phyloP scores from a whole-genome alignment of 2,113 vertebrate genomes.

The Protomyctophum bolini region DNA sequence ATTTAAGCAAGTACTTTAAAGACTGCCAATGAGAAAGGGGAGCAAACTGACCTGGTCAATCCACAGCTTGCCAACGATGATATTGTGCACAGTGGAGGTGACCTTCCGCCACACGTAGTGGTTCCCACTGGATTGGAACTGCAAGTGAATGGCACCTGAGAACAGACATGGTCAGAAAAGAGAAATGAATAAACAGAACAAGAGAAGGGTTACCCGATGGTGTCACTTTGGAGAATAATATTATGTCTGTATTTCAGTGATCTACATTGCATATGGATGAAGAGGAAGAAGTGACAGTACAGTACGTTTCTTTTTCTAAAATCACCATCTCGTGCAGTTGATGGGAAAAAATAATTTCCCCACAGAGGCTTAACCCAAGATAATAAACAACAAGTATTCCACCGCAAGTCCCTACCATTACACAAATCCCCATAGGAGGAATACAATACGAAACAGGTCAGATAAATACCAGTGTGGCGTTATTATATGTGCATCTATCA shows the following conservation, averaged over 20 bases:
- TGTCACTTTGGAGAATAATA: background rate
- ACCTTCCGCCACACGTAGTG: conserved; percentile 98
- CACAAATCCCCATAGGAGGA: conserved; percentile 10
- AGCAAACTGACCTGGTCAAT: conserved; percentile 91
- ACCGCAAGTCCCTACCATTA: conserved; percentile 9
- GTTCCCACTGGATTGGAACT: conserved; percentile 92
- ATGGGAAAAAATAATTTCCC: conserved; percentile 5
- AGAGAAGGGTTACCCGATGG: background rate
- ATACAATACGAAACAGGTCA: conserved; percentile 11
- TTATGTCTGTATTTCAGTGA: conserved; percentile 2
- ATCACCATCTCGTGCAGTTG: background rate
- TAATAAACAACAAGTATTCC: conserved; percentile 28
- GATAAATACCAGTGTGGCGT: conserved; percentile 20
- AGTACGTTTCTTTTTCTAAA: background rate
- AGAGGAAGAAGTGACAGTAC: background rate
- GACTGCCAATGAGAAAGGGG: background rate
- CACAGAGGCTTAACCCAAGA: background rate
- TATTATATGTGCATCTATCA: conserved; percentile 19
- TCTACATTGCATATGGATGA: background rate
- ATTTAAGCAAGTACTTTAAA: too few relatives aligned
- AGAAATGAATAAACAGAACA: background rate
- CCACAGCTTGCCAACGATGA: conserved; percentile 99
- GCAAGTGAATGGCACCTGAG: conserved; percentile 93
- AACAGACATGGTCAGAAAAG: conserved; percentile 20
- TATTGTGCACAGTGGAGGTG: conserved; percentile 98